Evolutionary conservation across 2,113 vertebrate genomes (phyloP).

Genomic region (Chunga burmeisteri): DNA sequence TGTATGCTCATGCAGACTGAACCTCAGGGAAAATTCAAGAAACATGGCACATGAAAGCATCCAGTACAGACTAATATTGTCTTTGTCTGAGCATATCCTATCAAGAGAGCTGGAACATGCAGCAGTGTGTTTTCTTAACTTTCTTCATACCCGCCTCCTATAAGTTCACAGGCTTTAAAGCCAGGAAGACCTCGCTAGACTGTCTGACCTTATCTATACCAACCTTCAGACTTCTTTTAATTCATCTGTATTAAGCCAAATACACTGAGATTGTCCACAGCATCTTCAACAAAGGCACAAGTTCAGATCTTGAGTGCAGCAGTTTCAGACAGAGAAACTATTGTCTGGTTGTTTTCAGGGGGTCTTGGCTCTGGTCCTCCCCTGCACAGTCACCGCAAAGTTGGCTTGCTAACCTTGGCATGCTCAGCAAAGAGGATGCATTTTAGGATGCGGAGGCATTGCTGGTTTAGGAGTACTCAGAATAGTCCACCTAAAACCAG

Average conservation of each 20-base stretch:
- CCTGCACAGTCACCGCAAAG: neutral
- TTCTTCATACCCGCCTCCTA: neutral
- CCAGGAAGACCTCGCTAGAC: neutral
- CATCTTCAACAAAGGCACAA: neutral
- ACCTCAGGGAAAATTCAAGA: neutral
- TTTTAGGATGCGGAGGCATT: neutral
- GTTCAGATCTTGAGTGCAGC: neutral
- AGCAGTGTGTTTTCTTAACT: neutral
- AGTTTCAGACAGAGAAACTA: neutral
- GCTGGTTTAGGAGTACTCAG: neutral
- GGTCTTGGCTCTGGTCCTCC: neutral
- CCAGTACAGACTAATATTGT: neutral
- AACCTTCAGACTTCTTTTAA: neutral
- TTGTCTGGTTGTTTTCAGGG: neutral
- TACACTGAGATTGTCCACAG: neutral
- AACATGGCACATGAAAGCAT: neutral
- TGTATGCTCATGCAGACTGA: neutral
- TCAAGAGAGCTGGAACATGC: neutral
- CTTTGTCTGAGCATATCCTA: neutral
- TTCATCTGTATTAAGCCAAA: neutral
- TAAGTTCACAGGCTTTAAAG: neutral
- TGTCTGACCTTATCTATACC: neutral
- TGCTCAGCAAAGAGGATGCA: neutral
- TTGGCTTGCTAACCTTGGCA: neutral
- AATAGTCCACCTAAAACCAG: conserved; percentile 22